phyloP scores from a whole-genome alignment of 2,113 vertebrate genomes.

The Tursiops truncatus region DNA sequence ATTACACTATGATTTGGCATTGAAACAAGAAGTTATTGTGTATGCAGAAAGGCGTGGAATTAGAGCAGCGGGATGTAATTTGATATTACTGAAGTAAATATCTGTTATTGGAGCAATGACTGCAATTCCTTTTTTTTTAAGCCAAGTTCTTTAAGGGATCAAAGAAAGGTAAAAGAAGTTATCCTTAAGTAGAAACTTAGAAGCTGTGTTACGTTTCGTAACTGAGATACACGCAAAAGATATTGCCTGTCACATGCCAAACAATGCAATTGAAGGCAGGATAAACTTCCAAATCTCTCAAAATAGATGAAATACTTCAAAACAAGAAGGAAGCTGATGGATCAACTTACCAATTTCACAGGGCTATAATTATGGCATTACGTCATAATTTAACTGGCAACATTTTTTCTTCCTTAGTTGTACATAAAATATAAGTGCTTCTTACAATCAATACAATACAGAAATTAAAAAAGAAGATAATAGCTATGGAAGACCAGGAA shows the following conservation, averaged over 20 bases:
- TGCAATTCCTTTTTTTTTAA: neutral
- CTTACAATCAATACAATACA: neutral
- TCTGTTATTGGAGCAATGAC: neutral
- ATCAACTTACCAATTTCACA: neutral
- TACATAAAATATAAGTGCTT: neutral
- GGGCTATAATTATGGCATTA: neutral
- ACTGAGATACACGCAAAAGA: neutral
- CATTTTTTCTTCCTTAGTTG: neutral
- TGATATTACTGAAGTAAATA: constrained; percentile 37
- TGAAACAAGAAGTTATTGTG: constrained; percentile 63
- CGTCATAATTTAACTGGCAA: constrained; percentile 4
- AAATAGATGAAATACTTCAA: constrained; percentile 28
- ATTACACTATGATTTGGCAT: constrained; percentile 61
- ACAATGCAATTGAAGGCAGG: neutral
- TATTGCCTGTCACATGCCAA: neutral
- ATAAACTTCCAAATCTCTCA: constrained; percentile 39
- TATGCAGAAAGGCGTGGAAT: constrained; percentile 37
- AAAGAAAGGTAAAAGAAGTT: neutral
- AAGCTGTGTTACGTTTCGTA: constrained; percentile 13
- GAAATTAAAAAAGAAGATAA: neutral
- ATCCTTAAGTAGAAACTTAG: neutral
- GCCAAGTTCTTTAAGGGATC: neutral
- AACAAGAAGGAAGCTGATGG: neutral
- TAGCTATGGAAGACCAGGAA: neutral
- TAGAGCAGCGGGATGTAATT: constrained; percentile 54